phyloP scores from a whole-genome alignment of 2,113 vertebrate genomes.

The Chaenogobius annularis region DNA sequence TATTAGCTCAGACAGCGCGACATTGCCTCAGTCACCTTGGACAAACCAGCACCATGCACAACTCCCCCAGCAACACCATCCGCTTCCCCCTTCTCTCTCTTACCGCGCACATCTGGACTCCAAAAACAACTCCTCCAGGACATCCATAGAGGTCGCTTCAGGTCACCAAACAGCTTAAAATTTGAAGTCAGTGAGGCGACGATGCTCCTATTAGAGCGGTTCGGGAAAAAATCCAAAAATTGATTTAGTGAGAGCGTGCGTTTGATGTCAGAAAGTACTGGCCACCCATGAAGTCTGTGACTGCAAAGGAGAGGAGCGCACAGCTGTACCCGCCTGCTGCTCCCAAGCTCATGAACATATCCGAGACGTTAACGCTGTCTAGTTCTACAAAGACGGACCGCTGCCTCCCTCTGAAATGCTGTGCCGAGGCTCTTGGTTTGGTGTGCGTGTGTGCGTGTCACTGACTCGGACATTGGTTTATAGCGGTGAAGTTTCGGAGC shows the following conservation, averaged over 20 bases:
- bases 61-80: neutral
- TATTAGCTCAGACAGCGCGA: slow-evolving; percentile 24
- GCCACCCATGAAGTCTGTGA: slow-evolving; percentile 25
- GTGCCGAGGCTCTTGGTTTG: neutral
- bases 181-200: neutral
- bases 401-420: neutral
- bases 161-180: slow-evolving; percentile 31
- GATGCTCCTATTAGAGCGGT: neutral
- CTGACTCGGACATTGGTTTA: slow-evolving; percentile 44
- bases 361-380: slow-evolving; percentile 5
- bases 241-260: slow-evolving; percentile 12
- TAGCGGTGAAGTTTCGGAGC: slow-evolving; percentile 46
- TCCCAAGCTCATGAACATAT: slow-evolving; percentile 19
- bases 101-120: slow-evolving; percentile 20
- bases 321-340: slow-evolving; percentile 27
- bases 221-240: neutral
- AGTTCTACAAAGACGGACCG: slow-evolving; percentile 5
- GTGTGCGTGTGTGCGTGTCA: slow-evolving; percentile 28
- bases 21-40: slow-evolving; percentile 62
- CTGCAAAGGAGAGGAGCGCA: slow-evolving; percentile 27
- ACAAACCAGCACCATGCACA: slow-evolving; percentile 27
- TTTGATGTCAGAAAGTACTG: slow-evolving; percentile 21
- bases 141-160: slow-evolving; percentile 32
- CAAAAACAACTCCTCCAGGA: slow-evolving; percentile 30
- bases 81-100: slow-evolving; percentile 32